phyloP scores from a whole-genome alignment of 2,888 invertebrate species.

The Caenorhabditis drosophilae region DNA sequence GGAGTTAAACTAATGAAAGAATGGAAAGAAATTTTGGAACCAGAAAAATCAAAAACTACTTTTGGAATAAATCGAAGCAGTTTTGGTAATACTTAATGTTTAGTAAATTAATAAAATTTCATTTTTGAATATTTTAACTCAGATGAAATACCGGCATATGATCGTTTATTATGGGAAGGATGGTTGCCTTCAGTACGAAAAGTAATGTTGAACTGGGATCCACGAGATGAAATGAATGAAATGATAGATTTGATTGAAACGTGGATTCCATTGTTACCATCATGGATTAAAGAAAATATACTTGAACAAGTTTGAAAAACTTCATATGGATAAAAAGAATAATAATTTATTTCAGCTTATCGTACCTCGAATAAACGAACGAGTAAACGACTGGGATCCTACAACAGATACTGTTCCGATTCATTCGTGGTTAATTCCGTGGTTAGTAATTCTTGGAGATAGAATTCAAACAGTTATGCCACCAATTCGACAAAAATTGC shows the following conservation, averaged over 20 bases:
- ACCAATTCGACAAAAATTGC: slow-evolving; percentile 79
- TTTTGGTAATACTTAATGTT: slow-evolving; percentile 9
- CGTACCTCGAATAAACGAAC: slow-evolving; percentile 54
- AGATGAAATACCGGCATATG: slow-evolving; percentile 76
- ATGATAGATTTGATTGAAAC: slow-evolving; percentile 81
- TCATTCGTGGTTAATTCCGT: slow-evolving; percentile 95
- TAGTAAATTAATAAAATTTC: neutral
- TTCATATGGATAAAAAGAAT: too few relatives aligned
- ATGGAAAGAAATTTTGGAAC: slow-evolving; percentile 47
- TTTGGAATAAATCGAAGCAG: slow-evolving; percentile 26
- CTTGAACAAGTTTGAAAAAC: slow-evolving; percentile 79
- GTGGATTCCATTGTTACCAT: slow-evolving; percentile 83
- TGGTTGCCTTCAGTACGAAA: slow-evolving; percentile 81
- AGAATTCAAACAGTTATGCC: slow-evolving; percentile 79
- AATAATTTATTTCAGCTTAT: slow-evolving; percentile 52
- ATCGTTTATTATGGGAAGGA: slow-evolving; percentile 85
- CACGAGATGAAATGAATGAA: slow-evolving; percentile 75
- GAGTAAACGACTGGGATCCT: slow-evolving; percentile 80
- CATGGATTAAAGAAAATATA: slow-evolving; percentile 83
- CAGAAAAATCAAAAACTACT: slow-evolving; percentile 11
- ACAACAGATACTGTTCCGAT: slow-evolving; percentile 91
- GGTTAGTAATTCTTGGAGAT: slow-evolving; percentile 84
- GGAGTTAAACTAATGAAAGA: slow-evolving; percentile 70
- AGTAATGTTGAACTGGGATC: slow-evolving; percentile 77
- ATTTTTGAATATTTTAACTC: too few relatives aligned